These are phyloP conservation scores for Diadophis punctatus DNA, from an alignment of 2,113 vertebrate species.

Conservation along the genomic window DNA sequence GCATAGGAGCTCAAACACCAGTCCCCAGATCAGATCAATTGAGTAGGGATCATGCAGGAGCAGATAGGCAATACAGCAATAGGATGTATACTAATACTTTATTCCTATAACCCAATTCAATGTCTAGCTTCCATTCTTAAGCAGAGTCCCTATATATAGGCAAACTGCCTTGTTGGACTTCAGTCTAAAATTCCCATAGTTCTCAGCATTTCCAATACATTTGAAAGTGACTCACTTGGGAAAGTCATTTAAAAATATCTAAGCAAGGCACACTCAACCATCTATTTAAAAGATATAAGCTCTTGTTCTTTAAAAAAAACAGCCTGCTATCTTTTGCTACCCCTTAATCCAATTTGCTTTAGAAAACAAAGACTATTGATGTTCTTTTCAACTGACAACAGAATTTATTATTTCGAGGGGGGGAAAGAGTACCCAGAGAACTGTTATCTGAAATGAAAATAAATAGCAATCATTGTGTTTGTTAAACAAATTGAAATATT, in stretches of 20 bases:
- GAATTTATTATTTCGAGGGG: background rate
- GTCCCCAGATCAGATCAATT: background rate
- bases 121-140: background rate
- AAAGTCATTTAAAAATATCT: background rate
- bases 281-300: background rate
- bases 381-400: background rate
- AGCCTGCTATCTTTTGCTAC: background rate
- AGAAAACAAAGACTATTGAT: background rate
- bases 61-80: background rate
- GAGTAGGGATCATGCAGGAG: background rate
- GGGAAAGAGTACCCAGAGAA: background rate
- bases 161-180: background rate
- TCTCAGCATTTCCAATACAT: background rate
- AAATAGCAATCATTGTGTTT: background rate
- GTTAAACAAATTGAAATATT: constrained; percentile 7
- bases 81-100: background rate
- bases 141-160: background rate
- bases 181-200: background rate
- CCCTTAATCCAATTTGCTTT: background rate
- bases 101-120: background rate
- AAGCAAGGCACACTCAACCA: background rate
- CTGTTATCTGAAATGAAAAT: background rate
- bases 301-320: background rate
- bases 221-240: background rate
- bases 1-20: background rate